Evolutionary conservation across 64 coral and sea anemone genomes (phyloP), one percentile per base, ranked within the genome.

Genomic region (Stichodactyla helianthus): DNA sequence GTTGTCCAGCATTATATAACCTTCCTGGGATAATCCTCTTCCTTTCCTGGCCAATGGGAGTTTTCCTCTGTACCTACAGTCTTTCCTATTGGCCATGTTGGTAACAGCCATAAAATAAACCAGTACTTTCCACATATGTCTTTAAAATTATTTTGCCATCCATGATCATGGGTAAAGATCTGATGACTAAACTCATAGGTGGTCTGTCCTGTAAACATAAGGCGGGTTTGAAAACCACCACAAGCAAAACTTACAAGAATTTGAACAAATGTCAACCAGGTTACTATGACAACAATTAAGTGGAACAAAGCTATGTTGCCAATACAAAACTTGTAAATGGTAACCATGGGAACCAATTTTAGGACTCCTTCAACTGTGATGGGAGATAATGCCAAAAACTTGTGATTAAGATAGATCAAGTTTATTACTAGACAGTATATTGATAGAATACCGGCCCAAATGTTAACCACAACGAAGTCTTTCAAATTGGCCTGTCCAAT

Each of bases 121-220:
- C 94, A 97, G 18, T 54, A 79, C 13, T 58, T 83, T 50, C 94
- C 94, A 85, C 91, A 97, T 5, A 89, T 68, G 5, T 88, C 92
- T 78, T 52, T 79, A 67, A 86, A 88, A 70, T 97, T 97, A n/a
- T 91, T 82, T 54, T 14, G 90, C 95, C 88, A 97, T 26, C 95
- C 92, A 77, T 89, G 62, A 51, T 91, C 84, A 79, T 97, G 91
- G 8, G 83, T 71, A 50, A 82, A 55, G 26, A 93, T 83, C 5
- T 97, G 83, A 81, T 93, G 92, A 53, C 86, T 86, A 81, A 87
- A 97, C 90, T 97, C 95, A 67, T 97, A 97, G 1, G 83, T 97
- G 60, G 95, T 97, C 31, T 97, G 95, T 57, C 95, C 95, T 8
- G 86, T 84, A 20, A 80, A 88, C 25, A 93, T 53, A 52, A 97